Percentiles rank a stretch among this genome's conserved stretches.
These are phyloP conservation scores for Mya arenaria DNA, from an alignment of 1,140 invertebrate species.

Conservation along the genomic window DNA sequence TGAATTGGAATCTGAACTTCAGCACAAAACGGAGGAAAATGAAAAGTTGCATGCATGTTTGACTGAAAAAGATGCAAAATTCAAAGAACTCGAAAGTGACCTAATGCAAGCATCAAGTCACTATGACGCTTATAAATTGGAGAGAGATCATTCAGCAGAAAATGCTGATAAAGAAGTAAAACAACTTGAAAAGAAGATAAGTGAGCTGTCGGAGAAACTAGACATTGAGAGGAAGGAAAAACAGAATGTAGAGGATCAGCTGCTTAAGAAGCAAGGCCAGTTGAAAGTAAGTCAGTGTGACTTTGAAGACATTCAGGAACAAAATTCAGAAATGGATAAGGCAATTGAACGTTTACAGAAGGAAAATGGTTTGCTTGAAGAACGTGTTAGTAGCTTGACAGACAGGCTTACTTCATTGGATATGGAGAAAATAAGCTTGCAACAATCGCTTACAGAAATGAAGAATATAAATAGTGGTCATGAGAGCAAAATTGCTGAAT, in stretches of 20 bases:
- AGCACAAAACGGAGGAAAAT: not conserved
- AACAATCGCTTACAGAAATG: constrained; percentile 8
- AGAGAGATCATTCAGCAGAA: not conserved
- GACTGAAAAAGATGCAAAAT: not conserved
- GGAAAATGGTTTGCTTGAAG: constrained; percentile 35
- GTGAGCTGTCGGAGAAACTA: not conserved
- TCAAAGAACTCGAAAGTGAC: not conserved
- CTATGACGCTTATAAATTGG: constrained; percentile 1
- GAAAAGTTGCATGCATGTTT: too few species aligned
- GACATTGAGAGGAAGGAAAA: not conserved
- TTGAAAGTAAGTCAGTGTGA: constrained; percentile 42
- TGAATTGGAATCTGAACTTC: not conserved
- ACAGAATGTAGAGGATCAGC: not conserved
- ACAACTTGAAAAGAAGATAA: constrained; percentile 1
- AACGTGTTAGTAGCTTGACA: constrained; percentile 6
- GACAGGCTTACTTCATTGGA: constrained; percentile 44
- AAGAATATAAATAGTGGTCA: constrained; percentile 38
- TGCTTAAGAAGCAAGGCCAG: constrained; percentile 32
- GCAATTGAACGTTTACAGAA: constrained; percentile 26
- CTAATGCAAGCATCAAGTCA: not conserved
- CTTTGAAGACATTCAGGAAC: constrained; percentile 44
- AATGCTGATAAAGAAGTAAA: not conserved
- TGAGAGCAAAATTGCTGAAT: constrained; percentile 1
- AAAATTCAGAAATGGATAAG: constrained; percentile 22
- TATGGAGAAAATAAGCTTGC: constrained; percentile 36